Percentiles rank a stretch among this genome's conserved stretches.
phyloP scores from a whole-genome alignment of 2,797 vertebrate genomes.

The Scyliorhinus canicula region DNA sequence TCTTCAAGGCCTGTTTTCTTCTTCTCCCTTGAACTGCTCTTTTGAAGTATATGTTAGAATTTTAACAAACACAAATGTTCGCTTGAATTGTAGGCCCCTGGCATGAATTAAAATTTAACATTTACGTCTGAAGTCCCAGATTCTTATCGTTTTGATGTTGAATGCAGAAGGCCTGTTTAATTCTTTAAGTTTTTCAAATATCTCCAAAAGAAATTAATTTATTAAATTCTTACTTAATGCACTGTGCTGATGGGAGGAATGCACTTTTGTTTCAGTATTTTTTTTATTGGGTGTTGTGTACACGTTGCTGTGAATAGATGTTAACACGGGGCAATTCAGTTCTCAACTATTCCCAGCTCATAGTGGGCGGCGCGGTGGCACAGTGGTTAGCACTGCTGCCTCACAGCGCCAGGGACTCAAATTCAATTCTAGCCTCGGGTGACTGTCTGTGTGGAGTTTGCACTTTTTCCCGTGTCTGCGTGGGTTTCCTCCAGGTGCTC shows the following conservation, averaged over 20 bases:
- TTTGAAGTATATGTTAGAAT: neutral
- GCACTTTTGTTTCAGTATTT: neutral
- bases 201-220: neutral
- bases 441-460: too few relatives aligned
- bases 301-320: neutral
- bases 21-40: neutral
- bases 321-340: neutral
- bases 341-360: neutral
- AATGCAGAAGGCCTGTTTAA: neutral
- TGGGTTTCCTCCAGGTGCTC: too few relatives aligned
- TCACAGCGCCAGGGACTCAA: too few relatives aligned
- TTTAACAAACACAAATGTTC: neutral
- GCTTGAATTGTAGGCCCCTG: neutral
- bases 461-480: too few relatives aligned
- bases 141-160: constrained; percentile 2
- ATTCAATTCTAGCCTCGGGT: too few relatives aligned
- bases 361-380: too few relatives aligned
- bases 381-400: too few relatives aligned
- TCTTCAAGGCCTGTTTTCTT: neutral
- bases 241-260: neutral
- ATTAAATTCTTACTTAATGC: neutral
- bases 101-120: neutral
- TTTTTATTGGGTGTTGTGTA: neutral
- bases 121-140: neutral
- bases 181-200: neutral